phyloP scores from a whole-genome alignment of 2,888 invertebrate genomes.

The Nudaria mundana region DNA sequence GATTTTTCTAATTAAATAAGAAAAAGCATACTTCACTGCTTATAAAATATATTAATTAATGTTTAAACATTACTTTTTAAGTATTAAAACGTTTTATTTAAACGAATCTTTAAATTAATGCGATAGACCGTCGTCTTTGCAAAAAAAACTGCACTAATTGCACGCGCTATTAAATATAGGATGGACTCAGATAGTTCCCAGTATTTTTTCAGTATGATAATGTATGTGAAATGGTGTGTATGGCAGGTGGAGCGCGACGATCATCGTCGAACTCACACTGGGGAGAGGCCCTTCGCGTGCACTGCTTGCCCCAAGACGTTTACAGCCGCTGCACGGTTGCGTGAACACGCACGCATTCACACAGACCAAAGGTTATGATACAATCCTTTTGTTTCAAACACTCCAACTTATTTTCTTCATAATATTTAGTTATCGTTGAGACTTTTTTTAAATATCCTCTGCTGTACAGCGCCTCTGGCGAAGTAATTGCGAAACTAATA shows the following conservation, averaged over 20 bases:
- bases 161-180: constrained; percentile 34
- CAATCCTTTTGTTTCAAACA: constrained; percentile 29
- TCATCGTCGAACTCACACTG: constrained; percentile 74
- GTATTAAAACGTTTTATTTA: too few species aligned
- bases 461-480: constrained; percentile 4
- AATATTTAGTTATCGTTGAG: constrained; percentile 3
- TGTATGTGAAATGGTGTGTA: constrained; percentile 42
- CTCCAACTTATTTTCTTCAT: constrained; percentile 10
- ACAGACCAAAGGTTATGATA: constrained; percentile 70
- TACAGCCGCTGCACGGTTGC: constrained; percentile 74
- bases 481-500: not conserved
- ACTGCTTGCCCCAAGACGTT: constrained; percentile 75
- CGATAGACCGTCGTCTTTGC: too few species aligned
- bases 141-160: constrained; percentile 29
- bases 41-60: too few species aligned
- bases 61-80: too few species aligned
- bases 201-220: constrained; percentile 40
- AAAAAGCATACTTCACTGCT: too few species aligned
- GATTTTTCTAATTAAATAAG: too few species aligned
- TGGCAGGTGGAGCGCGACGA: constrained; percentile 78
- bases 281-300: constrained; percentile 77
- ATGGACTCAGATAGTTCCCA: constrained; percentile 41
- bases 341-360: constrained; percentile 75
- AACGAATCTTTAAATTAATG: too few species aligned
- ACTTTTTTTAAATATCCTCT: not conserved